A percentile compares a stretch with the other conserved stretches of the same genome.
Evolutionary conservation across 23 tunicate genomes (phyloP).

Genomic region (Diplosoma virens): DNA sequence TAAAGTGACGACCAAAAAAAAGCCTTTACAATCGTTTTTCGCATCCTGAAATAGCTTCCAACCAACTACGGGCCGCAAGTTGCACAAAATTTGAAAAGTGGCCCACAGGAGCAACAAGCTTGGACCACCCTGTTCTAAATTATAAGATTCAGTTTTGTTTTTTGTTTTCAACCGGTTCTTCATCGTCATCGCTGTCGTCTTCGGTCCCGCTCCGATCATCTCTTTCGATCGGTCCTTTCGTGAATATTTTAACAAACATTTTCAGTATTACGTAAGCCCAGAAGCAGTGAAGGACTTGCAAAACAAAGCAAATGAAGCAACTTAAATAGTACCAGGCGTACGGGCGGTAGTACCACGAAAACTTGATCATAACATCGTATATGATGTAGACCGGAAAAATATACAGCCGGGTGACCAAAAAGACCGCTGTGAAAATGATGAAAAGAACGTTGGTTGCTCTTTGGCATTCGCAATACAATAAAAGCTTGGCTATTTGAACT

Average conservation of each 20-base stretch:
- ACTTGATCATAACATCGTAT: constrained; percentile 25
- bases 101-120: no score
- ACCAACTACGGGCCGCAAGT: no score
- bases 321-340: constrained; percentile 48
- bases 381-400: constrained; percentile 30
- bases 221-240: constrained; percentile 24
- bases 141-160: background rate
- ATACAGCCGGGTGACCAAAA: constrained; percentile 27
- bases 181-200: constrained; percentile 16
- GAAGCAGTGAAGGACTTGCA: constrained; percentile 50
- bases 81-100: no score
- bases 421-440: constrained; percentile 5
- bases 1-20: no score
- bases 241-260: constrained; percentile 57
- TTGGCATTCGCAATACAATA: constrained; percentile 8
- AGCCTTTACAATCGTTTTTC: no score
- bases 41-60: no score
- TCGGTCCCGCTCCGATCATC: constrained; percentile 59
- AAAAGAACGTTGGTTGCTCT: constrained; percentile 17
- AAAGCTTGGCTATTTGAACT: constrained; percentile 28
- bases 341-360: constrained; percentile 24
- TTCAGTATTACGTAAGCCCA: constrained; percentile 71
- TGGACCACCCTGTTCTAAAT: no score
- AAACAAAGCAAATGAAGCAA: constrained; percentile 31
- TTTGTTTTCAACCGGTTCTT: background rate